Percentiles rank a stretch among this genome's conserved stretches.
phyloP scores from a whole-genome alignment of 2,113 vertebrate species.

The Seriola quinqueradiata region DNA sequence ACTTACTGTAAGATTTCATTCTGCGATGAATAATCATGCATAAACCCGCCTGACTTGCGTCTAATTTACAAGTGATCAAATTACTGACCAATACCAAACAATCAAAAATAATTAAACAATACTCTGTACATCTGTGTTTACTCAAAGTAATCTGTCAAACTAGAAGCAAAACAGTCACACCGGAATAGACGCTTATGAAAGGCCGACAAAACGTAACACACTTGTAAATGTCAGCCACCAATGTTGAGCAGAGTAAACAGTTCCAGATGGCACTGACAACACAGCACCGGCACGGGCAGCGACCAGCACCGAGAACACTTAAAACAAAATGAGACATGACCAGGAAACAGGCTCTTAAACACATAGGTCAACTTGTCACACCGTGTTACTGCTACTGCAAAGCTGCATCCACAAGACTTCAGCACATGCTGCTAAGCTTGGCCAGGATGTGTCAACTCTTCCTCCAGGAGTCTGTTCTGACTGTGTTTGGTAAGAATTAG shows the following conservation, averaged over 20 bases:
- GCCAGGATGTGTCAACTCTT: slow-evolving; percentile 21
- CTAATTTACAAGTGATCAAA: neutral
- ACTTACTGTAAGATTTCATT: neutral
- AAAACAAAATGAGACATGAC: slow-evolving; percentile 63
- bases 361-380: slow-evolving; percentile 69
- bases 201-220: slow-evolving; percentile 21
- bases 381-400: slow-evolving; percentile 51
- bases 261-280: slow-evolving; percentile 69
- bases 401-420: slow-evolving; percentile 35
- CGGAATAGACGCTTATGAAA: slow-evolving; percentile 8
- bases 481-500: slow-evolving; percentile 36
- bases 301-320: slow-evolving; percentile 54
- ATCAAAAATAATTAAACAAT: neutral
- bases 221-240: slow-evolving; percentile 32
- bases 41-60: neutral
- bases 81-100: neutral
- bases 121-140: neutral
- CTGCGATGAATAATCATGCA: slow-evolving; percentile 1
- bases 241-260: slow-evolving; percentile 43
- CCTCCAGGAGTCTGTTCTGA: slow-evolving; percentile 15
- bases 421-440: slow-evolving; percentile 50
- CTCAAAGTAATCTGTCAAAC: neutral
- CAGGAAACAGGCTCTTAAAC: slow-evolving; percentile 68
- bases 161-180: neutral
- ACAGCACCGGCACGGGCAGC: slow-evolving; percentile 33